A percentile compares a stretch with the other conserved stretches of the same genome.
These are phyloP conservation scores for Goniozus legneri DNA, from an alignment of 1,140 invertebrate species.

Conservation along the genomic window DNA sequence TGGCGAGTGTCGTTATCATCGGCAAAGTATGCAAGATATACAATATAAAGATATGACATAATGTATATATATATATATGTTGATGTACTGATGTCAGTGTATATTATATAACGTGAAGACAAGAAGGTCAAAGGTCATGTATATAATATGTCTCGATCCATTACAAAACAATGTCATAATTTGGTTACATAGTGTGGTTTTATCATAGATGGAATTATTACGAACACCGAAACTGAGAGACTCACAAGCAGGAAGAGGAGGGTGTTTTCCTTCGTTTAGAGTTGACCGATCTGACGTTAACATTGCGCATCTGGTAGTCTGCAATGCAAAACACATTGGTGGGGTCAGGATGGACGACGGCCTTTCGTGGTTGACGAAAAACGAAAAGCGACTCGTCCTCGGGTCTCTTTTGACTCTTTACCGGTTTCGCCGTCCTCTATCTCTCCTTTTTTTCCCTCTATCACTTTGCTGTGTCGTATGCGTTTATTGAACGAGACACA, in stretches of 20 bases:
- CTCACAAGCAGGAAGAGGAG: slow-evolving; percentile 69
- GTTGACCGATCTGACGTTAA: slow-evolving; percentile 72
- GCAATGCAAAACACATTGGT: slow-evolving; percentile 61
- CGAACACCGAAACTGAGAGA: slow-evolving; percentile 63
- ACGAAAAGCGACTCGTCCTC: slow-evolving; percentile 13
- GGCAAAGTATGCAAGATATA: slow-evolving; percentile 3
- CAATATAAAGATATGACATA: slow-evolving; percentile 14
- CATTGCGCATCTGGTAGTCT: slow-evolving; percentile 73
- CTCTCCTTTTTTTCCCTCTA: slow-evolving; percentile 6
- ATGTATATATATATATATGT: slow-evolving; percentile 20
- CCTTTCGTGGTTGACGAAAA: slow-evolving; percentile 30
- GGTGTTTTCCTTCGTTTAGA: slow-evolving; percentile 68
- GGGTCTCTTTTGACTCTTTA: slow-evolving; percentile 8
- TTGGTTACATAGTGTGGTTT: slow-evolving; percentile 34
- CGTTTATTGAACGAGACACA: no score
- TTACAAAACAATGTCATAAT: slow-evolving; percentile 46
- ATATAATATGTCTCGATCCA: slow-evolving; percentile 31
- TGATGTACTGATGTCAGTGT: not conserved
- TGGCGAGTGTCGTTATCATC: slow-evolving; percentile 11
- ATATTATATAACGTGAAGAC: slow-evolving; percentile 15
- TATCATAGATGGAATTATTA: slow-evolving; percentile 50
- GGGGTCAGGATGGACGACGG: slow-evolving; percentile 53
- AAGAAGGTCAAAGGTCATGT: slow-evolving; percentile 27
- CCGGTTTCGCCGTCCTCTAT: slow-evolving; percentile 3
- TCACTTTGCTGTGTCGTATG: slow-evolving; percentile 14